Conservation (phyloP, 2,888 invertebrate species). For the Celastrina argiolus region DNA sequence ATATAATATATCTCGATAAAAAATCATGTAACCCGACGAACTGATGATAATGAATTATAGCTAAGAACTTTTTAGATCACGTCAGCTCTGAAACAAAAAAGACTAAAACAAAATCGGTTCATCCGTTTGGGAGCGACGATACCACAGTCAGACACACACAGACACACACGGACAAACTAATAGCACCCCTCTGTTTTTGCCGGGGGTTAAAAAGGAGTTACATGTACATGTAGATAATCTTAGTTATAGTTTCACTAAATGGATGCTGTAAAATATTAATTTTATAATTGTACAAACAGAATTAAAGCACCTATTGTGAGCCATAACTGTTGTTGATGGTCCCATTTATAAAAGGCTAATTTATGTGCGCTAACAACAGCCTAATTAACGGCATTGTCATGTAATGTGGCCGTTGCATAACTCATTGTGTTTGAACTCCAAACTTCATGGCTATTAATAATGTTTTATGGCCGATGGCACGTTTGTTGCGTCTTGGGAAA, state of each 20-base stretch:
- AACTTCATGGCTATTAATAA: constrained; percentile 66
- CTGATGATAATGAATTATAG: too few relatives aligned
- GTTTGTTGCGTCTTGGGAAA: constrained; percentile 50
- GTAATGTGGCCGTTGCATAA: constrained; percentile 39
- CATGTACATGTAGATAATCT: background rate
- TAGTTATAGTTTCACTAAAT: too few relatives aligned
- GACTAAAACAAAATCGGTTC: too few relatives aligned
- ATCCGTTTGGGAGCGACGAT: too few relatives aligned
- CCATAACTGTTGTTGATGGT: constrained; percentile 20
- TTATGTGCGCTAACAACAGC: constrained; percentile 56
- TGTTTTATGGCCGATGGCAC: constrained; percentile 46
- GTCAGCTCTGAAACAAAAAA: too few relatives aligned
- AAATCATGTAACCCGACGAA: too few relatives aligned
- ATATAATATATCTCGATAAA: too few relatives aligned
- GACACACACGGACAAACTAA: too few relatives aligned
- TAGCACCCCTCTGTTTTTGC: too few relatives aligned
- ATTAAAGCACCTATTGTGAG: constrained; percentile 4
- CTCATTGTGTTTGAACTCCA: constrained; percentile 43
- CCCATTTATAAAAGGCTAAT: constrained; percentile 45
- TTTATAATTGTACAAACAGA: background rate
- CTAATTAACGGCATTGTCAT: constrained; percentile 46
- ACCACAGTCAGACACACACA: too few relatives aligned
- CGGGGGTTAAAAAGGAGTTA: too few relatives aligned
- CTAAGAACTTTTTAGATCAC: too few relatives aligned
- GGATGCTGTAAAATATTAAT: background rate